These are phyloP conservation scores for Clarias macrocephalus DNA, from an alignment of 2,113 vertebrate genomes.

Conservation along the genomic window DNA sequence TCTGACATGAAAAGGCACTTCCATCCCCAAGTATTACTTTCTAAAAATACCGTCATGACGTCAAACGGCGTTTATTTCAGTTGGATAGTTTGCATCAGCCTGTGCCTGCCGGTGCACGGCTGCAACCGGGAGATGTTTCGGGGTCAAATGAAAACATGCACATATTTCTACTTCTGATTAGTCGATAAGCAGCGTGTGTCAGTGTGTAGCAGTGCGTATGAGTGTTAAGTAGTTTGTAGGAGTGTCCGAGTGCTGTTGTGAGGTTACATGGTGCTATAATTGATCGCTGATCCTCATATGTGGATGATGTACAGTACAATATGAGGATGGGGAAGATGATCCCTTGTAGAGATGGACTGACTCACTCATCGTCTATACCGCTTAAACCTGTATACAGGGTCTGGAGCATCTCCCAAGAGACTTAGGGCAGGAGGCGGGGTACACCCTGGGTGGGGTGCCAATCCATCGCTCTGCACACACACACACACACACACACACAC, in stretches of 20 bases:
- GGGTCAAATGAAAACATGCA: slow-evolving; percentile 40
- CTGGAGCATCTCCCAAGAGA: too few species aligned
- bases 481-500: too few species aligned
- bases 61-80: slow-evolving; percentile 79
- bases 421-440: too few species aligned
- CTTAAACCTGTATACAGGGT: too few species aligned
- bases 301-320: not conserved
- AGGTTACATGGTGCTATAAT: not conserved
- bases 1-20: slow-evolving; percentile 81
- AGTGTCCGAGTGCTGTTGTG: not conserved
- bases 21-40: slow-evolving; percentile 78
- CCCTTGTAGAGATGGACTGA: not conserved
- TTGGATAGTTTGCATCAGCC: slow-evolving; percentile 78
- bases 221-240: not conserved
- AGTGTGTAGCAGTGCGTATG: not conserved
- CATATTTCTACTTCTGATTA: slow-evolving; percentile 42
- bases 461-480: too few species aligned
- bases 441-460: too few species aligned
- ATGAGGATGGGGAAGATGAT: not conserved
- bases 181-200: not conserved
- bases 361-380: too few species aligned
- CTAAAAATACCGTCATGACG: slow-evolving; percentile 89
- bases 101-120: slow-evolving; percentile 76
- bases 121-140: slow-evolving; percentile 62
- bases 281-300: not conserved